A percentile compares a stretch with the other conserved stretches of the same genome.
Evolutionary conservation across 2,113 vertebrate species (phyloP).

Genomic region (Fulica atra): DNA sequence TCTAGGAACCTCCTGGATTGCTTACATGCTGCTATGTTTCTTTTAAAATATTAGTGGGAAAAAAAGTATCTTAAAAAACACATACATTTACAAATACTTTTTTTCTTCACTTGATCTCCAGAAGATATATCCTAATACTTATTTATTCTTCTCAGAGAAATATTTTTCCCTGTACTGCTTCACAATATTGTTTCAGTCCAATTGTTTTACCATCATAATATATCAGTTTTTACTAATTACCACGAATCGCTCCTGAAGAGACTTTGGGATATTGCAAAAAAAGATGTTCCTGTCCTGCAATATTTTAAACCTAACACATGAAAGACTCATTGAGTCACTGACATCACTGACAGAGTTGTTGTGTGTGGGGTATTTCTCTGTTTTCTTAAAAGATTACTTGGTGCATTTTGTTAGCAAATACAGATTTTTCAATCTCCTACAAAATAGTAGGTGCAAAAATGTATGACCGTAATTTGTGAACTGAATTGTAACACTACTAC

Average conservation of each 20-base stretch:
- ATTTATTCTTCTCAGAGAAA: neutral
- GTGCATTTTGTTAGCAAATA: neutral
- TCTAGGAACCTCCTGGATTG: neutral
- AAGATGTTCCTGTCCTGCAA: neutral
- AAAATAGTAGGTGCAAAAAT: conserved; percentile 19
- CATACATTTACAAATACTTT: neutral
- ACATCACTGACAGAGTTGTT: neutral
- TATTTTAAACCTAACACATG: neutral
- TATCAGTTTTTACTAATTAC: neutral
- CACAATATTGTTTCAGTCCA: neutral
- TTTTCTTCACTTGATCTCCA: neutral
- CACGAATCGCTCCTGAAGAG: neutral
- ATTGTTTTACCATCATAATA: neutral
- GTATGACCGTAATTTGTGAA: conserved; percentile 29
- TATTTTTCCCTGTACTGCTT: neutral
- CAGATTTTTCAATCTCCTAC: neutral
- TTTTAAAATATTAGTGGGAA: neutral
- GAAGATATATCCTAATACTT: neutral
- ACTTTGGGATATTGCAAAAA: neutral
- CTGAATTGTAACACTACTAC: conserved; percentile 49
- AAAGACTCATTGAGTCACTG: neutral
- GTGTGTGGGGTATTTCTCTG: neutral
- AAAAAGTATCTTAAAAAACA: neutral
- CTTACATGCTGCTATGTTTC: neutral
- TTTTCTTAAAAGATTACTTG: neutral